Evolutionary conservation across 2,888 invertebrate genomes (phyloP), one percentile per base, ranked within the genome.

Genomic region (Caenorhabditis japonica): DNA sequence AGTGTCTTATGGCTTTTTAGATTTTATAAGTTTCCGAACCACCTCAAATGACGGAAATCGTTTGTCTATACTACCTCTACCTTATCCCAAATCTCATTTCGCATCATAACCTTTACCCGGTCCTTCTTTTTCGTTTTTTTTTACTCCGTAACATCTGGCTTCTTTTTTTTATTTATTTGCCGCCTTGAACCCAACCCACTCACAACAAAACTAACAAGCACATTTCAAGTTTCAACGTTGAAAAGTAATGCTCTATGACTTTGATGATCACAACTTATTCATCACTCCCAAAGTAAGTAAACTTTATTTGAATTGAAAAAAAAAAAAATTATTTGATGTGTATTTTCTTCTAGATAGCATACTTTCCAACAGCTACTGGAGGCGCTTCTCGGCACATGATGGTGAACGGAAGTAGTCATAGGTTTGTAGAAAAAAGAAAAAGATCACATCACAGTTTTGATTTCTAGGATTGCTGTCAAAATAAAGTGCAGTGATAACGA

Each of bases 401-500:
- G 77, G 85, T 83, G 10, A 85, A 85, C 62, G 84, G 84, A 44
- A 80, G 83, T 41, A 71, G 62, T 43, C 76, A 82, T 47, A 70
- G 81, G 84, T 82, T 66, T 43, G 47, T 36, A 23, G 30, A 43
- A n/a, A 25, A 8, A 21, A 43, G 5, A 39, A 33, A 25, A 27
- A 8, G 30, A 8, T 13, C 8, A 43, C 30, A 55, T 30, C 17
- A 19, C 17, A 5, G 21, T 19, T 13, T 17, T 23, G n/a, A 43
- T 34, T 56, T 66, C 46, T 27, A 84, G 84, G 62, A 77, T 85
- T 44, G 85, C 85, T 4, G 76, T 85, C n/a, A 85, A 85, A 69
- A 80, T 85, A 41, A 85, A 85, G 60, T 85, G 85, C 71, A 82
- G 82, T 59, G 84, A 85, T 76, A 85, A 85, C 51, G 79, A 80